Evolutionary conservation across 2,113 vertebrate genomes (phyloP).

Genomic region (Aix galericulata): DNA sequence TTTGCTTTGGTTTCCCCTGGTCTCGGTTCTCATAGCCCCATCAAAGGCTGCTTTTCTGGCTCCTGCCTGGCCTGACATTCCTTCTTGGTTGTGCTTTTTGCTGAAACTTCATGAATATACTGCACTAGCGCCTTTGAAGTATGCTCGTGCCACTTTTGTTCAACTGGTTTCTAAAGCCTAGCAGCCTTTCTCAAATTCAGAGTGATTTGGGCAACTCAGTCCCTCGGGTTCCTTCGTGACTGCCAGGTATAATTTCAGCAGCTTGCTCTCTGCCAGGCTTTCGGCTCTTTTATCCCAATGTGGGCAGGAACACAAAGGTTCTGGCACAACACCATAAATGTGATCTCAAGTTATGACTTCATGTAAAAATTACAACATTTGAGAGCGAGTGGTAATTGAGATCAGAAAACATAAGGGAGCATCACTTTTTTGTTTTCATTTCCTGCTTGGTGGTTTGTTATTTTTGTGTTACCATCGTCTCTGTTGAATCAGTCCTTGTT

Average conservation of each 20-base stretch:
- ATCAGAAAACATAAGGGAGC: background rate
- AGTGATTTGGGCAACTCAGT: background rate
- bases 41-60: slow-evolving; percentile 16
- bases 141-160: background rate
- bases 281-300: background rate
- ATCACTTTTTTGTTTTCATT: background rate
- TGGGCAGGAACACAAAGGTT: background rate
- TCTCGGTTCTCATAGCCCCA: background rate
- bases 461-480: background rate
- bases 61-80: background rate
- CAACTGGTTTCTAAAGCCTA: background rate
- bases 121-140: background rate
- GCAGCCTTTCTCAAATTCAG: background rate
- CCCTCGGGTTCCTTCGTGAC: background rate
- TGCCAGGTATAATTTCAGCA: background rate
- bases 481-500: background rate
- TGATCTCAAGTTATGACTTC: slow-evolving; percentile 26
- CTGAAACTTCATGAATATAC: background rate
- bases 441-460: background rate
- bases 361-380: background rate
- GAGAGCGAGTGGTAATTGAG: background rate
- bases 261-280: background rate
- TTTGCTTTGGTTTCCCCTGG: background rate
- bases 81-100: background rate
- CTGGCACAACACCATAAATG: background rate